These are phyloP conservation scores for Steinernema khuongi DNA, from an alignment of 1,140 invertebrate species.

Conservation along the genomic window DNA sequence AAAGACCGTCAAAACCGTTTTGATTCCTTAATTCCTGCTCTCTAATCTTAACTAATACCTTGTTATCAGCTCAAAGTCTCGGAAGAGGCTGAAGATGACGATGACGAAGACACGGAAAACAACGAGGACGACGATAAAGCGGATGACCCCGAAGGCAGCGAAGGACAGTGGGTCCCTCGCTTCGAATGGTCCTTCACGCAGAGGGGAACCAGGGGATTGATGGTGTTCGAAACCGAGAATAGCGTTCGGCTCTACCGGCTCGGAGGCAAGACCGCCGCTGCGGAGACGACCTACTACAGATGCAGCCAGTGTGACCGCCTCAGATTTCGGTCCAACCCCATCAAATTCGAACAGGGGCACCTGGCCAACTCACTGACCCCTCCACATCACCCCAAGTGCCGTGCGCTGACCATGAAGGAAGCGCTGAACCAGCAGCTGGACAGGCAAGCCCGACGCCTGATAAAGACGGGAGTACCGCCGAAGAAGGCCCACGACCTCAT, in stretches of 20 bases:
- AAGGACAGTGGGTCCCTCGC: no score
- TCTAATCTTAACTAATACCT: no score
- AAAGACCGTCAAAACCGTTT: not conserved
- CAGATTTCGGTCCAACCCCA: not conserved
- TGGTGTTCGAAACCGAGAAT: not conserved
- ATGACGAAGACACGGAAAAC: not conserved
- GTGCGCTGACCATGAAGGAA: not conserved
- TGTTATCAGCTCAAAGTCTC: no score
- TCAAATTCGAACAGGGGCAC: not conserved
- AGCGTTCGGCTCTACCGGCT: not conserved
- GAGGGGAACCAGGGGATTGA: not conserved
- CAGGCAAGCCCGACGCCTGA: not conserved
- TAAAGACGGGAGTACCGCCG: not conserved
- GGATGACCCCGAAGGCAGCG: no score
- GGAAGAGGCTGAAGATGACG: not conserved
- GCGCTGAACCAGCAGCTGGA: not conserved
- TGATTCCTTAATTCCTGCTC: no score
- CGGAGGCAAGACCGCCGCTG: not conserved
- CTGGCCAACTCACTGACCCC: not conserved
- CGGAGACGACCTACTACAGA: not conserved
- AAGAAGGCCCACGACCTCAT: not conserved
- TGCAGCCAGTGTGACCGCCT: conserved; percentile 1
- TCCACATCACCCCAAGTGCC: not conserved
- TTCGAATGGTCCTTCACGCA: not conserved
- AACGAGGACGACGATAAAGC: not conserved